phyloP scores from a whole-genome alignment of 2,888 invertebrate genomes.

The Hemithea aestivaria region DNA sequence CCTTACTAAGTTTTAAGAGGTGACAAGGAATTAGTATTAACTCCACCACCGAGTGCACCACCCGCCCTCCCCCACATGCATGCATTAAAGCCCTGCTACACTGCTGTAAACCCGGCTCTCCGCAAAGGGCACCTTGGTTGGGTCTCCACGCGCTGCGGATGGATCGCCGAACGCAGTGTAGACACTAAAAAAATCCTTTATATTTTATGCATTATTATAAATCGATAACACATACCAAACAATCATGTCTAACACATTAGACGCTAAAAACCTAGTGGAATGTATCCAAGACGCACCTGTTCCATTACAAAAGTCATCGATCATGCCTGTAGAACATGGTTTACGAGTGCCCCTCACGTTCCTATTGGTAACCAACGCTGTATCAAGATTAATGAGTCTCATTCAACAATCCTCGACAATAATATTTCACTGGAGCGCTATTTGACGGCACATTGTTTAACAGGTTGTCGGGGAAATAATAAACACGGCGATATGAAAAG shows the following conservation, averaged over 20 bases:
- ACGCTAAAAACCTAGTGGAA: not conserved
- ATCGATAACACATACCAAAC: not conserved
- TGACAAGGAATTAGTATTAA: no score
- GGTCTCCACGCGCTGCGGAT: no score
- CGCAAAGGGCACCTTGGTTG: no score
- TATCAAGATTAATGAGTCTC: constrained; percentile 6
- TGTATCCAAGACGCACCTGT: constrained; percentile 3
- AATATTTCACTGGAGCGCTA: constrained; percentile 3
- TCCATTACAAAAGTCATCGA: constrained; percentile 8
- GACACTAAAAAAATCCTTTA: no score
- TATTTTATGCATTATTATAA: no score
- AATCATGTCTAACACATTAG: no score
- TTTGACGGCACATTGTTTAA: constrained; percentile 5
- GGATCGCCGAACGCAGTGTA: no score
- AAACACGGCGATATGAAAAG: constrained; percentile 6
- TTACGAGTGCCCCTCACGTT: constrained; percentile 3
- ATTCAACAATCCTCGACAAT: constrained; percentile 7
- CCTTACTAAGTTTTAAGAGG: no score
- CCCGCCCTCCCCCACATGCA: no score
- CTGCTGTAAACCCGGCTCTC: no score
- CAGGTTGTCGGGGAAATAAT: constrained; percentile 3
- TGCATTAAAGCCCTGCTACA: no score
- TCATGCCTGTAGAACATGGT: not conserved
- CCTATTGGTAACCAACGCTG: constrained; percentile 2
- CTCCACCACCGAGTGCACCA: no score